Conservation (phyloP, 2,113 vertebrate species). For the Cathartes aura region DNA sequence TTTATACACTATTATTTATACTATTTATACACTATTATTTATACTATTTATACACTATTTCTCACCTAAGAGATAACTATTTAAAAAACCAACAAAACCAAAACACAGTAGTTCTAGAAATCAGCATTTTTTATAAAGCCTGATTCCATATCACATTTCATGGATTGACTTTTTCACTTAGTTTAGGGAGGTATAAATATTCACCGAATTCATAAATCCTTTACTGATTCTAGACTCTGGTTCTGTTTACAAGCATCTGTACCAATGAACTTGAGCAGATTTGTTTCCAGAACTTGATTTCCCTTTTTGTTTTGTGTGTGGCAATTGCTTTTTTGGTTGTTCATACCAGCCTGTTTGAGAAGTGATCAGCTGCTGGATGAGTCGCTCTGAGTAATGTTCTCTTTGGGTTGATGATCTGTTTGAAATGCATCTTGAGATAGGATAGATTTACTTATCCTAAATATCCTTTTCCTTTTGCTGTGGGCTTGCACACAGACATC, state of each 20-base stretch:
- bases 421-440: background rate
- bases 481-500: background rate
- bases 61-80: background rate
- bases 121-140: background rate
- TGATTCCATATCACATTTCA: fast-evolving
- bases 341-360: background rate
- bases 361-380: background rate
- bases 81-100: background rate
- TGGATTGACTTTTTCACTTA: background rate
- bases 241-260: background rate
- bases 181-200: background rate
- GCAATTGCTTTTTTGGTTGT: background rate
- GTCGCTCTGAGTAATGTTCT: background rate
- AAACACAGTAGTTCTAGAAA: background rate
- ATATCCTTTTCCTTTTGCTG: background rate
- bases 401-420: background rate
- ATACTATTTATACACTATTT: background rate
- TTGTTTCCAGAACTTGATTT: background rate
- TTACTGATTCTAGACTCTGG: background rate
- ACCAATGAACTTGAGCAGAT: background rate
- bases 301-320: background rate
- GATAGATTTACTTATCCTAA: background rate
- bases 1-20: background rate
- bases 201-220: background rate
- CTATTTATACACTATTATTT: background rate